Percentiles rank a stretch among this genome's conserved stretches.
These are phyloP conservation scores for Theristicus caerulescens DNA, from an alignment of 2,113 vertebrate genomes.

Conservation along the genomic window DNA sequence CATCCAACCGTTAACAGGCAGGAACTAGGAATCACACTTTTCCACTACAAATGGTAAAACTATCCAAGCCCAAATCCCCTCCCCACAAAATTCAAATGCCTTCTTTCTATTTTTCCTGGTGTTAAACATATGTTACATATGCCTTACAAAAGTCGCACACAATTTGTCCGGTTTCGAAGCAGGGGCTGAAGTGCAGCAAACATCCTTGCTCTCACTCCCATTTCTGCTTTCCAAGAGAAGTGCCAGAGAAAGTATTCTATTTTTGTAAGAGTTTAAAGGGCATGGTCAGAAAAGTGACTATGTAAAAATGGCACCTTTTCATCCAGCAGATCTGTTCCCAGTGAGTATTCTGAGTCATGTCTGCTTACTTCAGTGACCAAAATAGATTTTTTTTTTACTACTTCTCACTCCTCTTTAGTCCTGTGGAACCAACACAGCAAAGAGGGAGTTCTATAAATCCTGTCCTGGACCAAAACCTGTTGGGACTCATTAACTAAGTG, in stretches of 20 bases:
- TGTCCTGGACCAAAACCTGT: background rate
- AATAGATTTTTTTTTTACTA: slow-evolving; percentile 62
- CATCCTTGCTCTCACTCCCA: background rate
- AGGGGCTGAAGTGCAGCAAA: background rate
- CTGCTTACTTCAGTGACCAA: slow-evolving; percentile 68
- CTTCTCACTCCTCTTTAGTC: slow-evolving; percentile 51
- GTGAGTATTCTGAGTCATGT: slow-evolving; percentile 72
- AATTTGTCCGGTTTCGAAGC: background rate
- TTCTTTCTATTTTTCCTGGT: slow-evolving; percentile 13
- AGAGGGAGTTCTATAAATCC: background rate
- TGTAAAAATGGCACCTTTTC: slow-evolving; percentile 72
- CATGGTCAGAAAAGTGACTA: slow-evolving; percentile 64
- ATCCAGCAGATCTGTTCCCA: slow-evolving; percentile 66
- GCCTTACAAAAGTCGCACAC: background rate
- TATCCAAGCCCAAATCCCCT: slow-evolving; percentile 20
- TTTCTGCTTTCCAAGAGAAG: slow-evolving; percentile 54
- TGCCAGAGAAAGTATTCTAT: slow-evolving; percentile 63
- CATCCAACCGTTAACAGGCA: background rate
- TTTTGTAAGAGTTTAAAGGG: slow-evolving; percentile 67
- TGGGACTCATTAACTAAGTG: background rate
- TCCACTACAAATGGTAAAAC: slow-evolving; percentile 6
- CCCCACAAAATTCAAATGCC: background rate
- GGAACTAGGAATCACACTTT: slow-evolving; percentile 12
- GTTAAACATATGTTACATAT: slow-evolving; percentile 21
- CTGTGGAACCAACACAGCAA: slow-evolving; percentile 1